These are phyloP conservation scores for Platysternon megacephalum DNA, from an alignment of 2,113 vertebrate genomes.

Conservation along the genomic window DNA sequence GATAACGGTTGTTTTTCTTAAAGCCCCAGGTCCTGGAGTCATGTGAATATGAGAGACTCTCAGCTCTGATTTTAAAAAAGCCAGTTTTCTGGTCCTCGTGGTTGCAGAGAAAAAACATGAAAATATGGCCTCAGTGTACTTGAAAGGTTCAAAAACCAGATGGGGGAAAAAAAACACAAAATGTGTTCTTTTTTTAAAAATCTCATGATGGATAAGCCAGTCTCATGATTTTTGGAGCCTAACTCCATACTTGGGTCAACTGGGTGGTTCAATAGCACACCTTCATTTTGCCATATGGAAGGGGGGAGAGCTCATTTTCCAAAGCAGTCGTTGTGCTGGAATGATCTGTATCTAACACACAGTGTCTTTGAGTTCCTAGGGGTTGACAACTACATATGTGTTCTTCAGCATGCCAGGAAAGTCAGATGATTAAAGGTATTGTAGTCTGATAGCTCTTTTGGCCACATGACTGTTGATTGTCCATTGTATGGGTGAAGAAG, in stretches of 20 bases:
- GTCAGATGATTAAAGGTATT: neutral
- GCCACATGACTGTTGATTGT: neutral
- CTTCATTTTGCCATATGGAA: neutral
- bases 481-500: neutral
- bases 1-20: slow-evolving; percentile 29
- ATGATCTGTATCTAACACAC: neutral
- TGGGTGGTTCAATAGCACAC: neutral
- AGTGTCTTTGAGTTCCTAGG: neutral
- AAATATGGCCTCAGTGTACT: neutral
- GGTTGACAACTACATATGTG: neutral
- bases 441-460: neutral
- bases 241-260: neutral
- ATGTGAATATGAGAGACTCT: slow-evolving; percentile 18
- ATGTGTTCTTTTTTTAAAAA: neutral
- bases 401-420: neutral
- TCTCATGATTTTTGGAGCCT: neutral
- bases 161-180: neutral
- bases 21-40: slow-evolving; percentile 37
- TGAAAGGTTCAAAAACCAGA: slow-evolving; percentile 12
- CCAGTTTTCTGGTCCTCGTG: neutral
- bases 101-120: neutral
- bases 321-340: neutral
- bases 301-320: neutral
- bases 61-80: slow-evolving; percentile 1
- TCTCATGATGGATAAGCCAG: neutral